These are phyloP conservation scores for Gobius niger DNA, from an alignment of 2,113 vertebrate species.

Conservation along the genomic window DNA sequence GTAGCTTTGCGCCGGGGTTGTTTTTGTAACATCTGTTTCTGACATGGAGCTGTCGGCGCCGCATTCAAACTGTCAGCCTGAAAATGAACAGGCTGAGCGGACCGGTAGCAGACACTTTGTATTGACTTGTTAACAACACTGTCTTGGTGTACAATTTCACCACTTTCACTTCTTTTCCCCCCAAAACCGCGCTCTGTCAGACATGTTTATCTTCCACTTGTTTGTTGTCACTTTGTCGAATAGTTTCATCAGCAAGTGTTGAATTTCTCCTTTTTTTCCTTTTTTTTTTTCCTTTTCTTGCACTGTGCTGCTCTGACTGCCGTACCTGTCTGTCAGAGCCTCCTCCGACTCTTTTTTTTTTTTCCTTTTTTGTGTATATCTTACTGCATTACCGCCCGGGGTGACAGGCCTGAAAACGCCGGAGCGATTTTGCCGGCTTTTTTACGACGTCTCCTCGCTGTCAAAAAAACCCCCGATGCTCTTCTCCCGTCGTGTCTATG, in stretches of 20 bases:
- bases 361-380: slow-evolving; percentile 28
- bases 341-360: background rate
- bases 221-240: slow-evolving; percentile 23
- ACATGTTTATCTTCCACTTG: slow-evolving; percentile 22
- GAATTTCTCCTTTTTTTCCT: slow-evolving; percentile 13
- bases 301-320: slow-evolving; percentile 21
- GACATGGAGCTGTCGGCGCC: background rate
- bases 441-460: slow-evolving; percentile 25
- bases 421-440: slow-evolving; percentile 28
- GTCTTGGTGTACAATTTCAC: slow-evolving; percentile 45
- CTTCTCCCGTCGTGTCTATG: slow-evolving; percentile 29
- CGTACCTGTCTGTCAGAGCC: slow-evolving; percentile 10
- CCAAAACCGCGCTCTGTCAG: slow-evolving; percentile 23
- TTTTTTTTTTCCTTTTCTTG: slow-evolving; percentile 20
- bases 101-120: slow-evolving; percentile 42
- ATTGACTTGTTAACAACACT: slow-evolving; percentile 33
- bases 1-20: no score
- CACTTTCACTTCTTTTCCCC: slow-evolving; percentile 3
- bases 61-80: background rate
- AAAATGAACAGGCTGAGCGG: slow-evolving; percentile 14
- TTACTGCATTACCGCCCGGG: slow-evolving; percentile 31
- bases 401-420: slow-evolving; percentile 28
- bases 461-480: slow-evolving; percentile 20
- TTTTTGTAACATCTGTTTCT: background rate
- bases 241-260: slow-evolving; percentile 30